Percentiles rank a stretch among this genome's conserved stretches.
Evolutionary conservation across 2,888 invertebrate genomes (phyloP).

Genomic region (Blastobasis adustella): DNA sequence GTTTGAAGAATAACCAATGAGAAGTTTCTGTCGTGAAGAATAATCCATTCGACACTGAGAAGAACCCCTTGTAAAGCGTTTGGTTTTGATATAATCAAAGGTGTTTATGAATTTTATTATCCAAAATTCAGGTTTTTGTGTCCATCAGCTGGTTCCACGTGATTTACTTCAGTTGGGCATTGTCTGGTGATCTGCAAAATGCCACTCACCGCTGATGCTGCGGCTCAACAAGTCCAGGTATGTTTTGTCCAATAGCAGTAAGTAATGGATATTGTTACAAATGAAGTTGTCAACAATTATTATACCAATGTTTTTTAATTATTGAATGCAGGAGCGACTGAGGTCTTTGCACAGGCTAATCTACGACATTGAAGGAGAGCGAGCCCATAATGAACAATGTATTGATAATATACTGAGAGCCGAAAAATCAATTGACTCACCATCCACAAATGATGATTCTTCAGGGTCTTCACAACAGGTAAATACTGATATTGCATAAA

Average conservation of each 20-base stretch:
- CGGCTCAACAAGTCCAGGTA: constrained; percentile 80
- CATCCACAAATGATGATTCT: constrained; percentile 54
- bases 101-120: too few relatives aligned
- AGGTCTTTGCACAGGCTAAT: constrained; percentile 84
- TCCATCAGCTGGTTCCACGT: constrained; percentile 68
- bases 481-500: background rate
- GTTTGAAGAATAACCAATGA: background rate
- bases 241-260: background rate
- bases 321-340: constrained; percentile 80
- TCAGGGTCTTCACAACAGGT: constrained; percentile 62
- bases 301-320: too few relatives aligned
- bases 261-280: too few relatives aligned
- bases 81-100: too few relatives aligned
- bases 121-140: constrained; percentile 48
- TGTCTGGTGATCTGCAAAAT: constrained; percentile 72
- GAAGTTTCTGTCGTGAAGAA: background rate
- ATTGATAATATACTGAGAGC: constrained; percentile 85
- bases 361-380: constrained; percentile 87
- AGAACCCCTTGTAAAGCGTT: too few relatives aligned
- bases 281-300: too few relatives aligned
- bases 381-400: constrained; percentile 86
- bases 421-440: constrained; percentile 68
- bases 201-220: constrained; percentile 86
- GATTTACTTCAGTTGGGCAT: constrained; percentile 60
- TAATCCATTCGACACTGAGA: too few relatives aligned